phyloP scores from a whole-genome alignment of 2,797 vertebrate species.

The Sebastolobus altivelis region DNA sequence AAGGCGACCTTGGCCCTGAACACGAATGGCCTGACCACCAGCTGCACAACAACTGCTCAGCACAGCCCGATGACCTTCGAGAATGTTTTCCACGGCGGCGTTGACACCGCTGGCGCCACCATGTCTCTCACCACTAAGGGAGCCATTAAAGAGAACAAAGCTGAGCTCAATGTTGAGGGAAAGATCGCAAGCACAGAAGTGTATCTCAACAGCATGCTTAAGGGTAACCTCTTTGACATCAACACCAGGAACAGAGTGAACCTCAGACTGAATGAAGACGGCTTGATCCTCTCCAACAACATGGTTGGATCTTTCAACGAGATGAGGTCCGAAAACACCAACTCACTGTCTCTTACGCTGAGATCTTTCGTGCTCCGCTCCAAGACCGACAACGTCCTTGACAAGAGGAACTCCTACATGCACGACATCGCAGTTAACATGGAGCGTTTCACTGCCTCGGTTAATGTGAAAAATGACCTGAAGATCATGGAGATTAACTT shows the following conservation, averaged over 20 bases:
- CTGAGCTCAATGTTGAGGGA: slow-evolving; percentile 88
- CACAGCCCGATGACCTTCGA: slow-evolving; percentile 87
- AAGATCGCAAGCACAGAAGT: slow-evolving; percentile 86
- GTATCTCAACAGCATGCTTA: slow-evolving; percentile 84
- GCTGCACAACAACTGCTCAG: slow-evolving; percentile 89
- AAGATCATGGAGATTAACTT: slow-evolving; percentile 86
- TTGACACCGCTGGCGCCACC: slow-evolving; percentile 86
- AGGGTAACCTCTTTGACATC: slow-evolving; percentile 86
- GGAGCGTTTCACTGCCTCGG: slow-evolving; percentile 80
- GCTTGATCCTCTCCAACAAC: slow-evolving; percentile 88
- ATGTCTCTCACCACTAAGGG: slow-evolving; percentile 88
- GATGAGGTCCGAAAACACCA: slow-evolving; percentile 87
- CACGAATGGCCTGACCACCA: slow-evolving; percentile 87
- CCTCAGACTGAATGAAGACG: slow-evolving; percentile 89
- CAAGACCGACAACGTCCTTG: slow-evolving; percentile 89
- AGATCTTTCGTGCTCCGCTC: slow-evolving; percentile 85
- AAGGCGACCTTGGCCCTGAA: slow-evolving; percentile 88
- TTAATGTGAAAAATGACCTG: slow-evolving; percentile 86
- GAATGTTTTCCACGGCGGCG: slow-evolving; percentile 88
- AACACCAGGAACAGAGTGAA: slow-evolving; percentile 89
- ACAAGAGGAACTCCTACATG: slow-evolving; percentile 89
- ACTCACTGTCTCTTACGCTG: slow-evolving; percentile 87
- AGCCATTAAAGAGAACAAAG: slow-evolving; percentile 85
- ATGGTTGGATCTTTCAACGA: slow-evolving; percentile 89
- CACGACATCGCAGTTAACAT: slow-evolving; percentile 89